Conservation (phyloP, 23 tunicate species). For the Pegea sp. region DNA sequence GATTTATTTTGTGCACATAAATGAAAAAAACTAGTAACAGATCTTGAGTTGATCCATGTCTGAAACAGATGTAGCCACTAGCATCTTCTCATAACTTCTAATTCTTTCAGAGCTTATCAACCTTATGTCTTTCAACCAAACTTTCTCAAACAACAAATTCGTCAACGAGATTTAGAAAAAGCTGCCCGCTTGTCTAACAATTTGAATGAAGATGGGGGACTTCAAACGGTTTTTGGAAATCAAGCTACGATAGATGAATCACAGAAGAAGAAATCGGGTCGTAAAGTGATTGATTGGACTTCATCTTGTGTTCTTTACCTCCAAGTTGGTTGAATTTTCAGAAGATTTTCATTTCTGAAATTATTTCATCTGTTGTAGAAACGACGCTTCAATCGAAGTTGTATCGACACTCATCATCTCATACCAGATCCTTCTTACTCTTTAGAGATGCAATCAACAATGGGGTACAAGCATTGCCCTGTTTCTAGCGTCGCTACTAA, state of each 20-base stretch:
- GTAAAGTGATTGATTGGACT: conserved; percentile 99
- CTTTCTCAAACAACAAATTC: conserved; percentile 81
- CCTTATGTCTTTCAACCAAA: conserved; percentile 98
- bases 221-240: not conserved
- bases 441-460: conserved; percentile 56
- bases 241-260: conserved; percentile 7
- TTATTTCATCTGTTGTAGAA: conserved; percentile 12
- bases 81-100: too few relatives aligned
- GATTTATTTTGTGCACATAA: too few relatives aligned
- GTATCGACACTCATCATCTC: conserved; percentile 42
- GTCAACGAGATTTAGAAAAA: conserved; percentile 40
- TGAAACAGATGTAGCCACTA: too few relatives aligned
- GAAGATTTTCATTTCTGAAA: not conserved
- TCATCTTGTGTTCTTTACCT: conserved; percentile 69
- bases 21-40: too few relatives aligned
- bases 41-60: too few relatives aligned
- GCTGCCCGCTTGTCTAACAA: conserved; percentile 12
- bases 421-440: conserved; percentile 55
- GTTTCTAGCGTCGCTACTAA: conserved; percentile 77
- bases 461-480: conserved; percentile 58
- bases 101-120: too few relatives aligned
- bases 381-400: conserved; percentile 43
- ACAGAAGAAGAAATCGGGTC: conserved; percentile 61
- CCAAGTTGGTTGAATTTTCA: conserved; percentile 10
- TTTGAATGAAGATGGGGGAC: conserved; percentile 2